Conservation (phyloP, 2,113 vertebrate genomes). For the Xiphophorus hellerii region DNA sequence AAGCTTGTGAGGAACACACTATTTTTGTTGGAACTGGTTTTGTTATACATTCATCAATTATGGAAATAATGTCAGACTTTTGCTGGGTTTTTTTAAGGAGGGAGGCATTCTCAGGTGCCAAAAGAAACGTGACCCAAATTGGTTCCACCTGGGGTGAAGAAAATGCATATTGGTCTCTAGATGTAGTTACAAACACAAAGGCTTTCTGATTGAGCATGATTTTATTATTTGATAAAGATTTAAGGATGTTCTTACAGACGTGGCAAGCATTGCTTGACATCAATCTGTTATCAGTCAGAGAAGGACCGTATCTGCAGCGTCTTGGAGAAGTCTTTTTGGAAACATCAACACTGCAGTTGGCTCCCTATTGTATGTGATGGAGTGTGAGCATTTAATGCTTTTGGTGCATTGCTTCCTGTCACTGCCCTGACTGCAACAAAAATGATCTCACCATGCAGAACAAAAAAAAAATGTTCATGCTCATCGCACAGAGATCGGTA, state of each 20-base stretch:
- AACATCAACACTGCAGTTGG: not conserved
- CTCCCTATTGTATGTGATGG: not conserved
- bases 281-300: not conserved
- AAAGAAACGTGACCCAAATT: constrained; percentile 80
- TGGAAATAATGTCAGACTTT: constrained; percentile 76
- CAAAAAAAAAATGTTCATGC: not conserved
- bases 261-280: not conserved
- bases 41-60: constrained; percentile 65
- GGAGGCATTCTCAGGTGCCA: constrained; percentile 72
- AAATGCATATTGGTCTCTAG: constrained; percentile 60
- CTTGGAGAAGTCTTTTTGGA: not conserved
- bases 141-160: constrained; percentile 49
- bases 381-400: not conserved
- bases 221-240: no score
- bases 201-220: no score
- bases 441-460: not conserved
- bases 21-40: constrained; percentile 68
- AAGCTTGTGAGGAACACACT: constrained; percentile 38
- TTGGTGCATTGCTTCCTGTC: not conserved
- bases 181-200: constrained; percentile 30
- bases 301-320: not conserved
- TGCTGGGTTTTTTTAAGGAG: constrained; percentile 52
- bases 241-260: no score
- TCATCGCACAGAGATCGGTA: not conserved
- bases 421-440: not conserved